A percentile compares a stretch with the other conserved stretches of the same genome.
Evolutionary conservation across 2,797 vertebrate species (phyloP).

Genomic region (Channallabes apus): DNA sequence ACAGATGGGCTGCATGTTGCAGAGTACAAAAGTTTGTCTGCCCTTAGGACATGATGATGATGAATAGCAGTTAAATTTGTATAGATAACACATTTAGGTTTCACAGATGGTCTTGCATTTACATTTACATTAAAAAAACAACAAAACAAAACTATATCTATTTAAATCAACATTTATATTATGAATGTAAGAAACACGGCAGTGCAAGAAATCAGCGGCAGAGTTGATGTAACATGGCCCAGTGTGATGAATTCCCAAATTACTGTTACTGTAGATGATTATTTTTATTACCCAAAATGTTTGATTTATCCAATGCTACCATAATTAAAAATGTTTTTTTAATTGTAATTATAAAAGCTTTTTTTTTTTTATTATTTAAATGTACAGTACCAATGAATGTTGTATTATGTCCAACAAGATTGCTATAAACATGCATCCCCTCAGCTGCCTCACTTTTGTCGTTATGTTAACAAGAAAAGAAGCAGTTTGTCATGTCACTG

Average conservation of each 20-base stretch:
- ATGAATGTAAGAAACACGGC: not conserved
- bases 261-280: not conserved
- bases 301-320: not conserved
- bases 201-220: not conserved
- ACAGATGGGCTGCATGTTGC: not conserved
- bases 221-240: not conserved
- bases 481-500: not conserved
- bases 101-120: conserved; percentile 11
- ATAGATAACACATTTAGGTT: not conserved
- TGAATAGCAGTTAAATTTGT: not conserved
- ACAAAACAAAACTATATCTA: not conserved
- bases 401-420: not conserved
- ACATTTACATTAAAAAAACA: not conserved
- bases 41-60: not conserved
- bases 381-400: not conserved
- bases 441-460: not conserved
- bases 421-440: not conserved
- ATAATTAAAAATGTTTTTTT: not conserved
- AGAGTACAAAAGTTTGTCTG: not conserved
- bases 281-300: not conserved
- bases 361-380: not conserved
- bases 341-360: not conserved
- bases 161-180: not conserved
- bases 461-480: not conserved
- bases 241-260: not conserved